These are phyloP conservation scores for Platysteira castanea DNA, from an alignment of 2,113 vertebrate species.

Conservation along the genomic window DNA sequence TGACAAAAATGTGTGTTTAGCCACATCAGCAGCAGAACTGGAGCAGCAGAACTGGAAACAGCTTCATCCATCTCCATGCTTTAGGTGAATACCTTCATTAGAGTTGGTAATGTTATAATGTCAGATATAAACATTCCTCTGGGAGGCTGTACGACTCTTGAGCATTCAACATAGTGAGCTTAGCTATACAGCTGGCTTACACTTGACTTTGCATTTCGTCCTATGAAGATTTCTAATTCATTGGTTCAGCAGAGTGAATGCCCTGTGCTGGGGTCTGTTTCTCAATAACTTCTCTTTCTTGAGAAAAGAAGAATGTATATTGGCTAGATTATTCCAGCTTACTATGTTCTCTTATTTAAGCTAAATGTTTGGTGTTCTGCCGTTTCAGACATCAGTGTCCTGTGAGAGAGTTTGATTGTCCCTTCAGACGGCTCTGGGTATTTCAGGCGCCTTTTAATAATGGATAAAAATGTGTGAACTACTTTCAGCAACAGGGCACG, in stretches of 20 bases:
- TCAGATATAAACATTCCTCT: background rate
- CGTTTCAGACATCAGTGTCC: background rate
- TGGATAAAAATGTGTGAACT: background rate
- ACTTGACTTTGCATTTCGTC: background rate
- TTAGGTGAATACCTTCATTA: background rate
- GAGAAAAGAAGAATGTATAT: background rate
- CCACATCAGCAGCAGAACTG: no score
- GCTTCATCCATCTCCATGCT: background rate
- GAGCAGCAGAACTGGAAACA: background rate
- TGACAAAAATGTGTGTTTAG: fast-evolving
- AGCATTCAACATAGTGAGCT: background rate
- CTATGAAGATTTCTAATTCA: background rate
- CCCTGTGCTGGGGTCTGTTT: background rate
- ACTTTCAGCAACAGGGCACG: background rate
- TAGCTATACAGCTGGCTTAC: background rate
- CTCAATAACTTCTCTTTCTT: background rate
- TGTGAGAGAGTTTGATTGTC: background rate
- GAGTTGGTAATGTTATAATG: background rate
- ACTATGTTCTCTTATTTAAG: background rate
- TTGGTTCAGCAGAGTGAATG: background rate
- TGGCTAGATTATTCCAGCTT: background rate
- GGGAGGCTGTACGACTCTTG: background rate
- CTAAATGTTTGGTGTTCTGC: background rate
- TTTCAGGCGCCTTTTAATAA: background rate
- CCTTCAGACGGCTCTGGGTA: background rate